These are phyloP conservation scores for Trichacis sp. DNA, from an alignment of 2,888 invertebrate genomes.

Conservation along the genomic window DNA sequence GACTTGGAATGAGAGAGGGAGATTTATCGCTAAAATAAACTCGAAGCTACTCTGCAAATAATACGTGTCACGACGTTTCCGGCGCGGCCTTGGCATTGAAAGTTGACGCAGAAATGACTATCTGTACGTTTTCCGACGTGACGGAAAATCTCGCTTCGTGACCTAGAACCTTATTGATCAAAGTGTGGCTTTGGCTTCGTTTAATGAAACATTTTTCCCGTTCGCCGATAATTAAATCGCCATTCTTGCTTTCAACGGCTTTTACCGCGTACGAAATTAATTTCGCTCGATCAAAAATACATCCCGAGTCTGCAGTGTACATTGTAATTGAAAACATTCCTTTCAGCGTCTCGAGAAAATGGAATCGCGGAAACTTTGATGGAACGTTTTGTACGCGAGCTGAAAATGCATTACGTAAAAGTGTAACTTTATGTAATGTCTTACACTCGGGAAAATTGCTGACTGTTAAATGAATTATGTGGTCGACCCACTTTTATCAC, in stretches of 20 bases:
- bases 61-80: background rate
- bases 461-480: background rate
- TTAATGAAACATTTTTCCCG: background rate
- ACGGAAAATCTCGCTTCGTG: background rate
- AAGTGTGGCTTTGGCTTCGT: background rate
- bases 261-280: background rate
- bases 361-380: background rate
- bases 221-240: background rate
- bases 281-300: background rate
- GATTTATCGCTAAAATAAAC: constrained; percentile 5
- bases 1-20: background rate
- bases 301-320: background rate
- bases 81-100: background rate
- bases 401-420: background rate
- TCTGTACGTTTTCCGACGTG: constrained; percentile 1
- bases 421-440: constrained; percentile 2
- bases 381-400: background rate
- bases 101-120: background rate
- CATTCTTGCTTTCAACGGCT: background rate
- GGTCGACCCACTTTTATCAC: background rate
- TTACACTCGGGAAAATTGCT: background rate
- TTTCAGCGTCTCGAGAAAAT: background rate
- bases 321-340: background rate
- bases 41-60: background rate
- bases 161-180: constrained; percentile 1